phyloP scores from a whole-genome alignment of 1,140 invertebrate genomes.

The Tetragnatha versicolor region DNA sequence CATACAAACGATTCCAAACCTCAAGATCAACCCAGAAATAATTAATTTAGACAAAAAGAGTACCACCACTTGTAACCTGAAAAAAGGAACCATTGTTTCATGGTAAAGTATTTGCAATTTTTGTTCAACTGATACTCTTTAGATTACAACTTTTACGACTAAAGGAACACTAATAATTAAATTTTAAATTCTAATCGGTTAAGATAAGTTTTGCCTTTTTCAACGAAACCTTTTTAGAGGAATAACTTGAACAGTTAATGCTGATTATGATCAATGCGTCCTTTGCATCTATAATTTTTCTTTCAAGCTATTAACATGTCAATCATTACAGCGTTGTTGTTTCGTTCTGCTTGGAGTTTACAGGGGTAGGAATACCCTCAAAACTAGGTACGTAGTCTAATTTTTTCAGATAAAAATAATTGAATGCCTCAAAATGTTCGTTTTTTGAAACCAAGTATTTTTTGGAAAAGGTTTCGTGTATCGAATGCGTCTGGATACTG shows the following conservation, averaged over 20 bases:
- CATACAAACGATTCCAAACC: constrained; percentile 79
- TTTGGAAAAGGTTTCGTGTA: constrained; percentile 71
- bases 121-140: too few species aligned
- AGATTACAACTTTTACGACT: too few species aligned
- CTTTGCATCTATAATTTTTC: background rate
- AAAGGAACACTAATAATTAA: too few species aligned
- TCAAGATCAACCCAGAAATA: constrained; percentile 75
- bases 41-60: constrained; percentile 81
- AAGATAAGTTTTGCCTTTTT: too few species aligned
- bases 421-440: background rate
- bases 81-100: constrained; percentile 73
- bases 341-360: constrained; percentile 82
- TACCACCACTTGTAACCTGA: constrained; percentile 69
- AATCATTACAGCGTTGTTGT: constrained; percentile 67
- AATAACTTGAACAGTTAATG: too few species aligned
- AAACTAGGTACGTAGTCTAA: constrained; percentile 66
- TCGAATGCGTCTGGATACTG: constrained; percentile 76
- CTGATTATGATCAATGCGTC: background rate
- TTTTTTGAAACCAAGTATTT: background rate
- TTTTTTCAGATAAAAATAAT: background rate
- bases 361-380: constrained; percentile 74
- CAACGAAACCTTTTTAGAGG: too few species aligned
- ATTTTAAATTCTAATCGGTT: too few species aligned
- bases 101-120: constrained; percentile 66
- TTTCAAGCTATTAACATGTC: too few species aligned